Base-by-base conservation (phyloP, 2,888 invertebrate genomes). In the Cylloceria caligata region DNA sequence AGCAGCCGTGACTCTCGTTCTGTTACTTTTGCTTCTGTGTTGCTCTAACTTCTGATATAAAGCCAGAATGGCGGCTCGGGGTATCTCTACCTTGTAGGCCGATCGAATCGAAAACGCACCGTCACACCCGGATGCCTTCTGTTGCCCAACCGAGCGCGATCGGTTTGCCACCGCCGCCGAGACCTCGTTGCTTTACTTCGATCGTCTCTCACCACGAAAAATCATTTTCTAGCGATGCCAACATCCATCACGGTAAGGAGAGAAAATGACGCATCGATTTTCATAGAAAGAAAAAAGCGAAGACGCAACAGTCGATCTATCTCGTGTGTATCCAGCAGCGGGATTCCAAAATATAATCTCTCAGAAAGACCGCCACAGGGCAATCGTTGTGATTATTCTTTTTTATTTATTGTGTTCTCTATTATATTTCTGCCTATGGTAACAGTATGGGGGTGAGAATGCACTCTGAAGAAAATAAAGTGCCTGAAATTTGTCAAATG, bases 221-320 rank as follows among this genome's bases (percentile, higher is more conserved):
- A 82, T 78, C 24, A 78, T 80, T 71, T 69, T 69, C 57, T 21
- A 73, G n/a, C 76, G 57, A 27, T 21, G 45, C 57, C 34, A 27
- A 16, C 49, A 42, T 57, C 49, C 55, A 74, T 57, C 34, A 49
- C 73, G 39, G 27, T 42, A 13, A 24, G 47, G 45, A 85, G 85
- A 87, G 87, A 88, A 89, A 89, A 88, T 91, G 91, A 91, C 90
- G 90, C 91, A 90, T 89, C 90, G 89, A 85, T 90, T 90, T 89
- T 86, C 86, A 83, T 82, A 83, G 79, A 81, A 84, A 78, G 74
- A 79, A 60, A 36, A 34, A 60, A 34, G 36, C 9, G 16, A 34
- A 39, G 11, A 47, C 24, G 39, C 30, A 47, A 75, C 64, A 72
- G 42, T 72, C 72, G 76, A 72, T 72, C 81, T 42, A 72, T 73